These are phyloP conservation scores for Microctonus hyperodae DNA, from an alignment of 2,888 invertebrate genomes.

Conservation along the genomic window DNA sequence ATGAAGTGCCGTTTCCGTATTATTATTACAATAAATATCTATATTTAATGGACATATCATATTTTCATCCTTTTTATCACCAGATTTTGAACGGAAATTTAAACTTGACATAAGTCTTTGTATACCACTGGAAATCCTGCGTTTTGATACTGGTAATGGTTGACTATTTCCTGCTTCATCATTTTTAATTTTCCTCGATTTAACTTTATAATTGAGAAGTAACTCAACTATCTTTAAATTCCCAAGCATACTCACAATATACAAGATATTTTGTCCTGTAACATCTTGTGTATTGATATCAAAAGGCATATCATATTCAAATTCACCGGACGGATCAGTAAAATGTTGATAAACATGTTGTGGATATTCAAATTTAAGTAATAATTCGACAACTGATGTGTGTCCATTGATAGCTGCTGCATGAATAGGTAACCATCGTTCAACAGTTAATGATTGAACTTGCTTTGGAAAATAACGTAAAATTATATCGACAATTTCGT, in stretches of 20 bases:
- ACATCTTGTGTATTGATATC: conserved; percentile 92
- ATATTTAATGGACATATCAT: conserved; percentile 75
- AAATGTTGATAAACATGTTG: conserved; percentile 71
- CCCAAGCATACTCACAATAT: conserved; percentile 86
- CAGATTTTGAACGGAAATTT: conserved; percentile 69
- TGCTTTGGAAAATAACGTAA: conserved; percentile 85
- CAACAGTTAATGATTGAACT: conserved; percentile 86
- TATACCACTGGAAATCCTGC: conserved; percentile 85
- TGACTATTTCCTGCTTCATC: conserved; percentile 58
- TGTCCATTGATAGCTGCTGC: conserved; percentile 92
- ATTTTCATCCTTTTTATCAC: conserved; percentile 64
- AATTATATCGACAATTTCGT: conserved; percentile 77
- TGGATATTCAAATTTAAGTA: conserved; percentile 86
- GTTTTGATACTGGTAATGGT: conserved; percentile 63
- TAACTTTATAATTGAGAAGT: conserved; percentile 76
- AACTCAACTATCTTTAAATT: conserved; percentile 80
- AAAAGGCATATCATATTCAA: conserved; percentile 88
- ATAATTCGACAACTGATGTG: conserved; percentile 75
- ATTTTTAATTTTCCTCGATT: conserved; percentile 66
- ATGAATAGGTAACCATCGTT: conserved; percentile 91
- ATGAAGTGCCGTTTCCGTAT: conserved; percentile 83
- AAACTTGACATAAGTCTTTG: conserved; percentile 87
- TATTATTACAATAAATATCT: conserved; percentile 78
- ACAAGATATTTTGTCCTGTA: conserved; percentile 89
- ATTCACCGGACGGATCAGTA: conserved; percentile 75